These are phyloP conservation scores for Lophura nycthemera DNA, from an alignment of 2,113 vertebrate species.

Conservation along the genomic window DNA sequence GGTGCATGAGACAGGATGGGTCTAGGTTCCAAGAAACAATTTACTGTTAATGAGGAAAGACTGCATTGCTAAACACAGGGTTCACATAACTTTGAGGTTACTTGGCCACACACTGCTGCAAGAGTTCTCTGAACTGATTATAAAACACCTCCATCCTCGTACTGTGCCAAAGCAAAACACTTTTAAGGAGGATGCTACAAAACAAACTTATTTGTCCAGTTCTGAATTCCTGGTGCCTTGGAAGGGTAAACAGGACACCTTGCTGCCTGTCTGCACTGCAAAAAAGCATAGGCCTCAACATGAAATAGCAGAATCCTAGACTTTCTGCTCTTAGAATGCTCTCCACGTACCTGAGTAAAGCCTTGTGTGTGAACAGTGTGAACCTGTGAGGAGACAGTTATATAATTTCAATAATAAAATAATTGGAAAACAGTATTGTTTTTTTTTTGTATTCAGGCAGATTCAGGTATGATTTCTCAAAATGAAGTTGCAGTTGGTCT, in stretches of 20 bases:
- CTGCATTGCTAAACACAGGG: not conserved
- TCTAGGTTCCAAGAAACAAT: not conserved
- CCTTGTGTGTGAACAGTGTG: not conserved
- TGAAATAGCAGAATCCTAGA: not conserved
- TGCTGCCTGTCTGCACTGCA: fast-evolving
- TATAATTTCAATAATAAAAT: not conserved
- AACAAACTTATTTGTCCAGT: not conserved
- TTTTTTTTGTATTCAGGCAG: not conserved
- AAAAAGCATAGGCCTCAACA: not conserved
- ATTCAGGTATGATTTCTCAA: not conserved
- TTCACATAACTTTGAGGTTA: not conserved
- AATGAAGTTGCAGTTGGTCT: not conserved
- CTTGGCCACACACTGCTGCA: not conserved
- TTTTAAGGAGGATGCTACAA: not conserved
- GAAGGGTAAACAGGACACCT: not conserved
- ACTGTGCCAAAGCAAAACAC: not conserved
- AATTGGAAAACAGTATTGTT: not conserved
- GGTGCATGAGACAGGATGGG: not conserved
- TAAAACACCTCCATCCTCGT: not conserved
- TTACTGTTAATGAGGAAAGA: not conserved
- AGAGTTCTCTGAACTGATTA: not conserved
- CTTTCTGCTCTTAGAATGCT: not conserved
- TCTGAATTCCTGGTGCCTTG: not conserved
- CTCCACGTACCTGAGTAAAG: not conserved
- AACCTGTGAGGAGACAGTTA: not conserved